phyloP scores from a whole-genome alignment of 1,140 invertebrate species.

The Trachymyrmex septentrionalis region DNA sequence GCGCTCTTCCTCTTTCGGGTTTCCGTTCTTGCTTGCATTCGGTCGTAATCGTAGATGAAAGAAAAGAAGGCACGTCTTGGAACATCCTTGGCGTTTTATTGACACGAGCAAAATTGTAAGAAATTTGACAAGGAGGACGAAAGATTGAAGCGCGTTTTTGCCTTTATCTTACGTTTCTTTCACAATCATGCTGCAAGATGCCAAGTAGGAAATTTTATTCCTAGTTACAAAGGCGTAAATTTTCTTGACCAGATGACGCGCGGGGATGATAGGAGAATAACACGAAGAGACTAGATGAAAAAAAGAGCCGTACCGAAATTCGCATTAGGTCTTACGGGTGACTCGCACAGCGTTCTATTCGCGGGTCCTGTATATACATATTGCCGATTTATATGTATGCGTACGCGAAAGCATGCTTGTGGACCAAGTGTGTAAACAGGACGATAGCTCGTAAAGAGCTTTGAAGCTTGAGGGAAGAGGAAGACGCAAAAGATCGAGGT shows the following conservation, averaged over 20 bases:
- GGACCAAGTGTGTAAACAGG: conserved; percentile 10
- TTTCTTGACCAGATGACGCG: neutral
- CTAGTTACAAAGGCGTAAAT: neutral
- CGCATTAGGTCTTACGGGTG: conserved; percentile 16
- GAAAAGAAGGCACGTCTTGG: neutral
- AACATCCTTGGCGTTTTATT: conserved; percentile 1
- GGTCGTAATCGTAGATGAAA: neutral
- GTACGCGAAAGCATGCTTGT: conserved; percentile 26
- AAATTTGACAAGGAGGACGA: conserved; percentile 9
- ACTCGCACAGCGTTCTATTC: conserved; percentile 32
- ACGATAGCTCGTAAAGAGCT: neutral
- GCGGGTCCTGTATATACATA: conserved; percentile 47
- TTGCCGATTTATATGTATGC: conserved; percentile 66
- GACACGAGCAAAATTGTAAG: neutral
- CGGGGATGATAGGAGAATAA: conserved; percentile 41
- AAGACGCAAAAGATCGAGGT: neutral
- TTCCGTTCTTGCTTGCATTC: conserved; percentile 4
- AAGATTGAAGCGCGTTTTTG: conserved; percentile 20
- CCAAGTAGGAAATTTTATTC: conserved; percentile 13
- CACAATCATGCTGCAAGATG: neutral
- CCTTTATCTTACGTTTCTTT: conserved; percentile 6
- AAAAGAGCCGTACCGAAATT: conserved; percentile 8
- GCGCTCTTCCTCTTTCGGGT: conserved; percentile 9
- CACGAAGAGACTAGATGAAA: neutral
- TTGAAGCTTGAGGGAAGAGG: too few species aligned